Conservation (phyloP, 2,888 invertebrate species). For the Limenitis camilla region DNA sequence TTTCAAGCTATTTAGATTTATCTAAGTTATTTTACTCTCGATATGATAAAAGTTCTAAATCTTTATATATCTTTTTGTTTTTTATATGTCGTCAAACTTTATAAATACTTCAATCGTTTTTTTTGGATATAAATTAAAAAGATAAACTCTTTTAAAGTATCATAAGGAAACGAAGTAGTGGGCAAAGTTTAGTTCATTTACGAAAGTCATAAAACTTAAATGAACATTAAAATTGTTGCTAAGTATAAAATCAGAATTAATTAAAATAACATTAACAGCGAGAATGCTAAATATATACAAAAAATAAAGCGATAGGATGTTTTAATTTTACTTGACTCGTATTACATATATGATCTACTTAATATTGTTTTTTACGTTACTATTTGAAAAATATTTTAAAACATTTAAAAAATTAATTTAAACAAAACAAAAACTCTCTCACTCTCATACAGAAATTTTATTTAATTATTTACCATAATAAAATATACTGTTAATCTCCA, state of each 20-base stretch:
- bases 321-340: not conserved
- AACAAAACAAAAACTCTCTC: not conserved
- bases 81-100: no score
- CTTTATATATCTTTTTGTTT: no score
- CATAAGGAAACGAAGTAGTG: no score
- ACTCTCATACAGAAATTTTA: not conserved
- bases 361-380: not conserved
- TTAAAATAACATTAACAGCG: not conserved
- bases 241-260: constrained; percentile 1
- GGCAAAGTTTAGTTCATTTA: not conserved
- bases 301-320: not conserved
- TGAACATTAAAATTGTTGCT: not conserved
- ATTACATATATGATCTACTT: not conserved
- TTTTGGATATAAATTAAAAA: no score
- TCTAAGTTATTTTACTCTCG: no score
- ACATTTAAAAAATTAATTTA: not conserved
- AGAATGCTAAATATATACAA: not conserved
- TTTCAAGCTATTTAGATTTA: no score
- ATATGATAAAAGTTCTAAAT: no score
- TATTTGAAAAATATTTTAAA: not conserved
- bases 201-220: not conserved
- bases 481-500: no score
- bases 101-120: no score
- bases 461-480: no score
- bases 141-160: no score